Evolutionary conservation across 2,888 invertebrate species (phyloP), one percentile per base, ranked within the genome.

Genomic region (Clusia tigrina): DNA sequence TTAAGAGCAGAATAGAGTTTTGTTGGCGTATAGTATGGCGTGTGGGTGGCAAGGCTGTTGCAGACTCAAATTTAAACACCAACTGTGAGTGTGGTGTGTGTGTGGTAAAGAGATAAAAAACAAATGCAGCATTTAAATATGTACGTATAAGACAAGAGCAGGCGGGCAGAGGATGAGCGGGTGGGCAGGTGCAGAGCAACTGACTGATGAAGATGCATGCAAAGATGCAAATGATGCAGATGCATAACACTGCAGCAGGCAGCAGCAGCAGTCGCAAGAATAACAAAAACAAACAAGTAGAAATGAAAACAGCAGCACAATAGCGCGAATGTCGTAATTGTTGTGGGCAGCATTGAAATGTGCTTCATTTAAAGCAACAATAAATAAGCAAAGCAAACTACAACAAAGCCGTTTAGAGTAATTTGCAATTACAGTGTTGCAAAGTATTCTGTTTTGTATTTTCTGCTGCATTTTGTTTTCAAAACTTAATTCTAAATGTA

Each of bases 231-330:
- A 12, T 6, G 6, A 32, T 32, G 32, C 32, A 32, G 32, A 32
- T 32, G 38, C 1, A 24, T 17, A 15, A 22, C 9, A 52, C 42
- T 52, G 57, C 57, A 42, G n/a, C n/a, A 26, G 46, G 52, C 37
- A 60, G 23, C 46, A 17, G 32, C 52, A 58, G 32, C 58, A 53
- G 46, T n/a, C 25, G 10, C 42, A 52, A 15, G n/a, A 52, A 60
- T 23, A 51, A 52, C 22, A 58, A 58, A 17, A 52, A 32, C 32
- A 32, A 12, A 32, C 6, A 22, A 20, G 20, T 2, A 22, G 37
- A 26, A 18, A 26, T 9, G 10, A n/a, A n/a, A n/a, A 55, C 20
- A 54, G 48, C 55, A 20, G 38, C 18, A 12, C 60, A 32, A 32
- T 51, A 32, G 51, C n/a, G n/a, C 22, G 25, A 48, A 24, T 42